Evolutionary conservation across 2,797 vertebrate genomes (phyloP).

Genomic region (Fratercula arctica): DNA sequence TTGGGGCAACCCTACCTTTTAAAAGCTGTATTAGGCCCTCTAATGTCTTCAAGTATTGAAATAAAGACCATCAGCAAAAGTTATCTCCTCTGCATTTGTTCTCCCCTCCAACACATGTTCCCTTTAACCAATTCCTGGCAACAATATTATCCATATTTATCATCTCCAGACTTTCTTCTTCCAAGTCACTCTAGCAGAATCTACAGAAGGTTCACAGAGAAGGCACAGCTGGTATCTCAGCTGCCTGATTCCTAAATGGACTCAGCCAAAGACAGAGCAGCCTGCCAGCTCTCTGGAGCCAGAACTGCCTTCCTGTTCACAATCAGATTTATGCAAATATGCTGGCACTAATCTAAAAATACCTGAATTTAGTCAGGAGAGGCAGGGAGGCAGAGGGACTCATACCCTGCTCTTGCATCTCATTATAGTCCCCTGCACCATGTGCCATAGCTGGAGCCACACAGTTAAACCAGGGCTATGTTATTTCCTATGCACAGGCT

Average conservation of each 20-base stretch:
- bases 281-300: constrained; percentile 2
- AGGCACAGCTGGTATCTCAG: constrained; percentile 58
- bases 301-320: not conserved
- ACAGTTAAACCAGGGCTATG: not conserved
- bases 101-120: not conserved
- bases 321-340: constrained; percentile 16
- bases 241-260: constrained; percentile 19
- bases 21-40: not conserved
- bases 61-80: not conserved
- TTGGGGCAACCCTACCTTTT: not conserved
- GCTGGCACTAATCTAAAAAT: not conserved
- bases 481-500: not conserved
- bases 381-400: not conserved
- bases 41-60: not conserved
- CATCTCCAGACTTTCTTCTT: constrained; percentile 21
- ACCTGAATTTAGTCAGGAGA: constrained; percentile 15
- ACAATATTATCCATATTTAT: not conserved
- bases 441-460: not conserved
- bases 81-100: not conserved
- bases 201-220: constrained; percentile 25
- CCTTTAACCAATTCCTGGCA: not conserved
- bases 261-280: constrained; percentile 29
- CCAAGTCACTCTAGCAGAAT: not conserved
- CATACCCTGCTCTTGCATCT: not conserved
- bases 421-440: not conserved